Conservation (phyloP, 2,113 vertebrate species). For the Sakesphorus luctuosus region DNA sequence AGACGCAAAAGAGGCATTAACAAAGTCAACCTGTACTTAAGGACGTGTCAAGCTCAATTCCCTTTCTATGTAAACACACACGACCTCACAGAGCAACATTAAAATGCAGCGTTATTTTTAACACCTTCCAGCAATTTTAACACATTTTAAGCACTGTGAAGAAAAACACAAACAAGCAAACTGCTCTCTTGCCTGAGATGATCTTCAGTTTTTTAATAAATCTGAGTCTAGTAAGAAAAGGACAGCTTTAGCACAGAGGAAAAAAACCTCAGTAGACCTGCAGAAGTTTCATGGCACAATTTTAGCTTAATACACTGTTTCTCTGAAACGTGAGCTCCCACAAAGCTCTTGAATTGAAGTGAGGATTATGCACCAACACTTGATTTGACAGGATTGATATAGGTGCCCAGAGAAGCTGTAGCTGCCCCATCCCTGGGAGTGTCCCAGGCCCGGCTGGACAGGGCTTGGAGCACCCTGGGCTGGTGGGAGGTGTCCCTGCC, state of each 20-base stretch:
- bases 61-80: fast-evolving
- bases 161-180: neutral
- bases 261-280: neutral
- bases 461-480: too few relatives aligned
- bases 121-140: neutral
- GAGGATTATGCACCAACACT: neutral
- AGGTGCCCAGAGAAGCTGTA: neutral
- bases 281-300: neutral
- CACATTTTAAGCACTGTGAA: neutral
- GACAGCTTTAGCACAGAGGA: neutral
- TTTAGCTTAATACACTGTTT: neutral
- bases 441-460: too few relatives aligned
- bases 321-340: neutral
- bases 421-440: too few relatives aligned
- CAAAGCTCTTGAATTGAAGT: neutral
- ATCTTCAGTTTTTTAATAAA: neutral
- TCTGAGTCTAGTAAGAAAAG: neutral
- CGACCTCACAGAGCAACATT: neutral
- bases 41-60: neutral
- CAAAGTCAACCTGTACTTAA: neutral
- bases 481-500: too few relatives aligned
- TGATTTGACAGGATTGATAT: neutral
- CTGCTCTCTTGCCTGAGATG: neutral
- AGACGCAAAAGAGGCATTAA: neutral
- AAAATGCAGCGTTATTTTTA: neutral